These are phyloP conservation scores for Tetrapedia diversipes DNA, from an alignment of 2,888 invertebrate genomes.

Conservation along the genomic window DNA sequence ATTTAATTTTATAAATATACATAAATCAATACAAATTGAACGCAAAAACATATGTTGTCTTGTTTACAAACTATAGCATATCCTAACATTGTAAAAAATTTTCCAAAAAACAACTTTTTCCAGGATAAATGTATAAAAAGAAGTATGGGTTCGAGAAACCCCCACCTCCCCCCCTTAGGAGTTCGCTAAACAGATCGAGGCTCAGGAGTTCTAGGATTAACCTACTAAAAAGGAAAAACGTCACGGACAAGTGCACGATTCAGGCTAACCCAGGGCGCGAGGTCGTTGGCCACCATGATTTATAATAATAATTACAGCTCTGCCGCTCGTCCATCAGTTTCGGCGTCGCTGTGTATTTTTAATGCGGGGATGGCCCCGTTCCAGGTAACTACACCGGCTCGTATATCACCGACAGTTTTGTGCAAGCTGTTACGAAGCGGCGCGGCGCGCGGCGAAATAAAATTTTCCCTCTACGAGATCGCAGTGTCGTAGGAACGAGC, in stretches of 20 bases:
- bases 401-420: conserved; percentile 78
- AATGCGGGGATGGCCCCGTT: conserved; percentile 71
- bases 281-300: conserved; percentile 64
- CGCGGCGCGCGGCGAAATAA: conserved; percentile 73
- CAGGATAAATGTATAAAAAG: too few relatives aligned
- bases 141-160: too few relatives aligned
- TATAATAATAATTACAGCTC: conserved; percentile 77
- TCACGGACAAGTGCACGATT: conserved; percentile 60
- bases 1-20: too few relatives aligned
- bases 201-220: too few relatives aligned
- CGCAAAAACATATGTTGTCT: too few relatives aligned
- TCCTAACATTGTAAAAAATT: too few relatives aligned
- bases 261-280: conserved; percentile 24
- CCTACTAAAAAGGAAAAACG: too few relatives aligned
- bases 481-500: conserved; percentile 57
- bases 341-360: conserved; percentile 71
- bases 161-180: too few relatives aligned
- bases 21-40: too few relatives aligned
- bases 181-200: too few relatives aligned
- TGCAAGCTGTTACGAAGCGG: conserved; percentile 78
- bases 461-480: conserved; percentile 70
- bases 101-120: too few relatives aligned
- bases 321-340: conserved; percentile 74
- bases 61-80: too few relatives aligned
- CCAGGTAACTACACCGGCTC: conserved; percentile 71